A percentile compares a stretch with the other conserved stretches of the same genome.
Evolutionary conservation across 2,797 vertebrate species (phyloP).

Genomic region (Tapirus indicus): DNA sequence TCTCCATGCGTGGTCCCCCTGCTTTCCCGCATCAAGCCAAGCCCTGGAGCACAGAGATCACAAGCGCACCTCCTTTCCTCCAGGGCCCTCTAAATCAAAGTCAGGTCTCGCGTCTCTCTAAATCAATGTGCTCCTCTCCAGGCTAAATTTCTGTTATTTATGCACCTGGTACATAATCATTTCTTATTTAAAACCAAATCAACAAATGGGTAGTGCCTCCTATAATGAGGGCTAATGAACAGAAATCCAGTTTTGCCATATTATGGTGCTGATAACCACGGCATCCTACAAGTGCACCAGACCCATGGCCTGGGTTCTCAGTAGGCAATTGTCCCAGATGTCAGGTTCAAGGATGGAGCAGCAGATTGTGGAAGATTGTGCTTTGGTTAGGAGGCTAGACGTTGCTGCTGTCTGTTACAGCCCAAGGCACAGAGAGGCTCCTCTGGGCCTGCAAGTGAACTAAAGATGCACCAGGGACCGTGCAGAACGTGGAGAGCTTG

Average conservation of each 20-base stretch:
- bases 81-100: conserved; percentile 5
- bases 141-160: conserved; percentile 46
- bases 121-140: conserved; percentile 29
- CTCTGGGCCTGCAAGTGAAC: not conserved
- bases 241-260: not conserved
- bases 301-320: rapidly evolving
- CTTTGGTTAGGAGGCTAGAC: not conserved
- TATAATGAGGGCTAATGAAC: not conserved
- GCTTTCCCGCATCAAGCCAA: not conserved
- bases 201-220: not conserved
- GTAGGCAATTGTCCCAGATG: not conserved
- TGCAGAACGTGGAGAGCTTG: not conserved
- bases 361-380: not conserved
- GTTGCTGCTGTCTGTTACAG: not conserved
- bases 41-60: not conserved
- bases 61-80: not conserved
- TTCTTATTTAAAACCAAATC: conserved; percentile 57
- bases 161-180: not conserved
- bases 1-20: too few species aligned
- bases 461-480: not conserved
- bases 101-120: not conserved
- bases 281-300: not conserved
- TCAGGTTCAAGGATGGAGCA: not conserved
- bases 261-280: not conserved
- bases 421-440: not conserved